Base-by-base conservation (phyloP, 2,888 invertebrate genomes). In the Mythimna pallens region DNA sequence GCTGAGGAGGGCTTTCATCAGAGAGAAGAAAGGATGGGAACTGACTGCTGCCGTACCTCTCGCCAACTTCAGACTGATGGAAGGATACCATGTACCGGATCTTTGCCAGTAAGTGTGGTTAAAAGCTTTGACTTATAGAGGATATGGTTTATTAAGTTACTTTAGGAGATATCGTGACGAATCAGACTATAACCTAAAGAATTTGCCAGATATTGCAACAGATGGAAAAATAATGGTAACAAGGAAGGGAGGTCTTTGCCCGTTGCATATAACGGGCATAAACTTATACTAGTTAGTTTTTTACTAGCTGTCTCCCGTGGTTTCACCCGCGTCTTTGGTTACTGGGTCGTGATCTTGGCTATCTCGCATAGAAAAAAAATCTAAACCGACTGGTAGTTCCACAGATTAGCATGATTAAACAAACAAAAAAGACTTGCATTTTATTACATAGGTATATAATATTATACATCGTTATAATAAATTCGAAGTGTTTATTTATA, bases 11-110 rank as follows among this genome's bases (percentile, higher is more conserved):
- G 98, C 98, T 2, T 99, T 99, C 90, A 97, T 98, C 90, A 97
- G 97, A 55, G 97, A 97, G 70, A 97, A 97, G 1, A 97, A 97
- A 85, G 97, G 97, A 43, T 98, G 98, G 98, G 98, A 99, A 91
- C 97, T 99, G 63, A 98, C 99, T 0, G 98, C 98, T 95, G 99
- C 99, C 0, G 99, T 99, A 9, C 99, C 99, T 0, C 96, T 99
- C 59, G 98, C 98, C 5, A 98, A 98, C 92, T 99, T 98, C 92
- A 96, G 98, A 47, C 95, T 99, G 54, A 98, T 98, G 92, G 99
- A 99, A 92, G 99, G 99, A 0, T 99, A 99, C 89, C 98, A 99
- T 90, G 99, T 99, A 10, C 98, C 98, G 20, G 98, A 99, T 91
- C 94, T 99, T 64, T 98, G 98, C 97, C 97, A 98, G 98, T 98